Evolutionary conservation across 2,797 vertebrate genomes (phyloP).

Genomic region (Halcyon badia): DNA sequence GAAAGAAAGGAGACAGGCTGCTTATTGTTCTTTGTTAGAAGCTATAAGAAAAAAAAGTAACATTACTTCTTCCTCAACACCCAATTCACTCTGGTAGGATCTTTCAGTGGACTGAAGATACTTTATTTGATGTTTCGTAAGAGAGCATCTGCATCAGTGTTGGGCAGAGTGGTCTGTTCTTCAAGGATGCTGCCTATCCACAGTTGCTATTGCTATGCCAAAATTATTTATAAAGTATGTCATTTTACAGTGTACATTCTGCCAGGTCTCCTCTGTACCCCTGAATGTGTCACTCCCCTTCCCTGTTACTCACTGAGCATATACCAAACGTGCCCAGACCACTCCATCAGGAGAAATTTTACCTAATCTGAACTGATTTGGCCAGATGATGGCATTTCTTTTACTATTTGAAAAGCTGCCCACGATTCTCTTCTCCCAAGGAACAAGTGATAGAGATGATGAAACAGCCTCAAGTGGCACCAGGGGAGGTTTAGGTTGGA

Average conservation of each 20-base stretch:
- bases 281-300: background rate
- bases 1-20: background rate
- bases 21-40: background rate
- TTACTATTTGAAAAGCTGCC: background rate
- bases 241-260: background rate
- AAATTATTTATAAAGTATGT: background rate
- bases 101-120: background rate
- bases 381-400: background rate
- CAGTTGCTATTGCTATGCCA: background rate
- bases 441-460: background rate
- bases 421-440: background rate
- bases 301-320: background rate
- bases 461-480: background rate
- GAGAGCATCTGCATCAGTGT: background rate
- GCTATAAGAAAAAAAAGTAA: background rate
- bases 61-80: background rate
- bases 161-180: background rate
- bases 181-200: background rate
- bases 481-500: background rate
- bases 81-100: background rate
- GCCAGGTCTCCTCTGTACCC: background rate
- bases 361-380: background rate
- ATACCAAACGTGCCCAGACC: background rate
- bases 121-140: background rate
- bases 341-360: background rate